Evolutionary conservation across 2,113 vertebrate genomes (phyloP).

Genomic region (Leuciscus idus): DNA sequence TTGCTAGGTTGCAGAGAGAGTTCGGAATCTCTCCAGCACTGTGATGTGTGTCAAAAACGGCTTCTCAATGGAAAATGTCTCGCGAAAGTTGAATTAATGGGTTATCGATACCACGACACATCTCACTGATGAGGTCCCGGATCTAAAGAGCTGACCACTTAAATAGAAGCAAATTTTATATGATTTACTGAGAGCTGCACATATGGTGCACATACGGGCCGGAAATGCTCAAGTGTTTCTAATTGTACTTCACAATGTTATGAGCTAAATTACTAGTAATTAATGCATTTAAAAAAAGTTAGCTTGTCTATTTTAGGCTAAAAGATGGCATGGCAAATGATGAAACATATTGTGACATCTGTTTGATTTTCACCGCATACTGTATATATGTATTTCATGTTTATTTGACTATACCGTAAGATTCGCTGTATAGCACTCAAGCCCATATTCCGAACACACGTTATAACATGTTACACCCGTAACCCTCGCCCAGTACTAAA

Average conservation of each 20-base stretch:
- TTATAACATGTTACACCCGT: neutral
- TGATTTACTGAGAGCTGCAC: neutral
- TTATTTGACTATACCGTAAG: neutral
- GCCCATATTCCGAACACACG: neutral
- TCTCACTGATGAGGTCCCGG: neutral
- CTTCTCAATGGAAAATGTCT: slow-evolving; percentile 16
- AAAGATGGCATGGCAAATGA: slow-evolving; percentile 7
- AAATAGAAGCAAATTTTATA: neutral
- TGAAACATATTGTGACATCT: slow-evolving; percentile 8
- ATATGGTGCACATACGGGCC: slow-evolving; percentile 6
- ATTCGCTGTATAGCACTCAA: neutral
- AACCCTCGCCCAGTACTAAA: neutral
- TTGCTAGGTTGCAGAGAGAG: slow-evolving; percentile 66
- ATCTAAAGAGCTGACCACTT: neutral
- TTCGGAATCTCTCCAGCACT: slow-evolving; percentile 67
- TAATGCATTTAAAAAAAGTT: neutral
- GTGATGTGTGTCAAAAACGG: slow-evolving; percentile 20
- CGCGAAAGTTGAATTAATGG: slow-evolving; percentile 7
- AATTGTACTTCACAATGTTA: neutral
- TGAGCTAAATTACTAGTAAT: slow-evolving; percentile 14
- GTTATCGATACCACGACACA: slow-evolving; percentile 23
- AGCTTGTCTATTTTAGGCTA: slow-evolving; percentile 6
- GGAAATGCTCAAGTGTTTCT: slow-evolving; percentile 17
- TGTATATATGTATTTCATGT: neutral
- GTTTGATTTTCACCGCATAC: slow-evolving; percentile 7